phyloP scores from a whole-genome alignment of 2,888 invertebrate genomes.

The Caenorhabditis afra region DNA sequence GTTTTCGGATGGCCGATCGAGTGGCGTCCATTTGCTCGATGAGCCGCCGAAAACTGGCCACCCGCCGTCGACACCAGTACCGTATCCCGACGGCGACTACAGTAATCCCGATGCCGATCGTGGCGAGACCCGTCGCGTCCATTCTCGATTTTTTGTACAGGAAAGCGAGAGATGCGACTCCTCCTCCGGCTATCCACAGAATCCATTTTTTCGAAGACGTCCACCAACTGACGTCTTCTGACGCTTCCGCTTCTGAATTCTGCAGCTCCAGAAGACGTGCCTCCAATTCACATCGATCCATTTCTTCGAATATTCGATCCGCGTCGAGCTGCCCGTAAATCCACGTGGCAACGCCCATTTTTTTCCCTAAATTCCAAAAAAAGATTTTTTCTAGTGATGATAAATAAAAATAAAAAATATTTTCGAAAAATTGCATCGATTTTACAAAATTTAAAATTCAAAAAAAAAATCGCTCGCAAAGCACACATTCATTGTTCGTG shows the following conservation, averaged over 20 bases:
- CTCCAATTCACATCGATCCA: slow-evolving; percentile 43
- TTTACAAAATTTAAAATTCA: too few species aligned
- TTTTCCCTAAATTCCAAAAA: neutral
- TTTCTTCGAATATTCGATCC: slow-evolving; percentile 42
- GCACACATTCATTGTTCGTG: too few species aligned
- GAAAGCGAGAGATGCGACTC: too few species aligned
- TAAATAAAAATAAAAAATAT: too few species aligned
- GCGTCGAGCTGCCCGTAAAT: slow-evolving; percentile 14
- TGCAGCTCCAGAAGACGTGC: slow-evolving; percentile 20
- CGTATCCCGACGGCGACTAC: neutral
- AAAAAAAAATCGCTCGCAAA: neutral
- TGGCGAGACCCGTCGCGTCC: too few species aligned
- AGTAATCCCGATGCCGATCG: neutral
- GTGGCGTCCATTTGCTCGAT: slow-evolving; percentile 32
- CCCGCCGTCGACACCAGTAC: neutral
- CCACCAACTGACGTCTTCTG: neutral
- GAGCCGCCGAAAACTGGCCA: neutral
- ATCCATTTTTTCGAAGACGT: neutral
- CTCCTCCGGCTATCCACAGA: too few species aligned
- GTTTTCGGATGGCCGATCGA: slow-evolving; percentile 6
- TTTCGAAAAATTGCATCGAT: neutral
- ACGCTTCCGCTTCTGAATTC: slow-evolving; percentile 6
- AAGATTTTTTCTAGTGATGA: too few species aligned
- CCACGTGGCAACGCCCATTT: neutral
- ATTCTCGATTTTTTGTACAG: too few species aligned